Percentiles rank a stretch among this genome's conserved stretches.
These are phyloP conservation scores for Theodoxus fluviatilis DNA, from an alignment of 2,888 invertebrate species.

Conservation along the genomic window DNA sequence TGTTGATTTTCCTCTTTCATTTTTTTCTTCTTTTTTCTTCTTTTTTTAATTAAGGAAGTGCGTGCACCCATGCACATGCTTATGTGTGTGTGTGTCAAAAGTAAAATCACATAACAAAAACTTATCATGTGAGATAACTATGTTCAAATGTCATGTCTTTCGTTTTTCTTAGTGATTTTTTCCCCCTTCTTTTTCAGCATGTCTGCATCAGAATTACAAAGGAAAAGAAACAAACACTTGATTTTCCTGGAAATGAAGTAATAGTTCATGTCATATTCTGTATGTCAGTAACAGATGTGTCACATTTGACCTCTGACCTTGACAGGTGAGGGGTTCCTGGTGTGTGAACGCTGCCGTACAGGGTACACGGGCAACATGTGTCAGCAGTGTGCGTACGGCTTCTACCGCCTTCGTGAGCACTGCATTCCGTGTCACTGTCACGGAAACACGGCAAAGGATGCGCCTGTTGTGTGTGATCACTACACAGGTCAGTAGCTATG, in stretches of 20 bases:
- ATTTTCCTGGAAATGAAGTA: not conserved
- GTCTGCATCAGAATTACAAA: too few relatives aligned
- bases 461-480: conserved; percentile 40
- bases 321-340: conserved; percentile 47
- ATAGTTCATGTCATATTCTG: too few relatives aligned
- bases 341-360: conserved; percentile 42
- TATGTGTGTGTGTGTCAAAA: too few relatives aligned
- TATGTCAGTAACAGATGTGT: too few relatives aligned
- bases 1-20: too few relatives aligned
- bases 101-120: too few relatives aligned
- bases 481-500: conserved; percentile 36
- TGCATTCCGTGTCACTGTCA: conserved; percentile 46
- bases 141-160: not conserved
- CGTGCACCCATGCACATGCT: too few relatives aligned
- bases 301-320: too few relatives aligned
- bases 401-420: conserved; percentile 37
- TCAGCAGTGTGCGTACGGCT: conserved; percentile 50
- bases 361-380: conserved; percentile 52
- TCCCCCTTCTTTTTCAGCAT: too few relatives aligned
- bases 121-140: too few relatives aligned
- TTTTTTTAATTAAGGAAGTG: too few relatives aligned
- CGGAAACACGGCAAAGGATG: conserved; percentile 34
- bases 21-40: too few relatives aligned
- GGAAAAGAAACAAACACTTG: not conserved
- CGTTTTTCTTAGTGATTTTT: not conserved